Conservation (phyloP, 1,140 invertebrate genomes). For the Hyposmocoma kahamanoa region DNA sequence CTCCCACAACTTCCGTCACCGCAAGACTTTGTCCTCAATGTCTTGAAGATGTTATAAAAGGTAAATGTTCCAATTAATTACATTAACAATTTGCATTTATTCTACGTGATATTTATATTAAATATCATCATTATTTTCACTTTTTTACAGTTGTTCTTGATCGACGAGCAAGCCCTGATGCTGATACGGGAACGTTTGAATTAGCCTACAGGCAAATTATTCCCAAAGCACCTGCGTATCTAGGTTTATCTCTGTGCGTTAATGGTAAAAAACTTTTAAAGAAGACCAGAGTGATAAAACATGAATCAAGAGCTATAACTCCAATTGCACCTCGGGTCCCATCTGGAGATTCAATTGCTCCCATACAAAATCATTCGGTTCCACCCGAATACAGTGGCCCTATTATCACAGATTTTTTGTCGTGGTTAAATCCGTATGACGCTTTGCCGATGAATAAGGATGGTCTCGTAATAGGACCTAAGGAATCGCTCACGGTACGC, state of each 20-base stretch:
- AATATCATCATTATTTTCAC: constrained; percentile 13
- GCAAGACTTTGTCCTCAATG: constrained; percentile 89
- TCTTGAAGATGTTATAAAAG: constrained; percentile 94
- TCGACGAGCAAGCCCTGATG: constrained; percentile 81
- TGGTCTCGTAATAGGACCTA: constrained; percentile 40
- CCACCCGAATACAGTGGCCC: constrained; percentile 59
- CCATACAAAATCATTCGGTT: constrained; percentile 26
- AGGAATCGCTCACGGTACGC: constrained; percentile 64
- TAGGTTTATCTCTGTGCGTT: constrained; percentile 84
- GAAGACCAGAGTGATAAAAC: constrained; percentile 48
- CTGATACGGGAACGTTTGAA: constrained; percentile 91
- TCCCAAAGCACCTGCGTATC: constrained; percentile 87
- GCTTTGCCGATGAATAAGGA: constrained; percentile 54
- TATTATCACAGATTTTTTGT: constrained; percentile 67
- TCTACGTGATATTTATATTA: constrained; percentile 1
- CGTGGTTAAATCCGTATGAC: constrained; percentile 66
- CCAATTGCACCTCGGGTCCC: constrained; percentile 33
- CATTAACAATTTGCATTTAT: neutral
- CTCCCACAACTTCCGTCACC: constrained; percentile 91
- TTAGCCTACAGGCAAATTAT: constrained; percentile 83
- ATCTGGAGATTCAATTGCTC: constrained; percentile 28
- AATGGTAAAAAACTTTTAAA: constrained; percentile 77
- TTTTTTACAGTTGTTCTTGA: constrained; percentile 89
- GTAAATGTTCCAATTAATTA: constrained; percentile 67
- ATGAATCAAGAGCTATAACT: constrained; percentile 34